Evolutionary conservation across 2,888 invertebrate genomes (phyloP).

Genomic region (Phrixothrix hirtus): DNA sequence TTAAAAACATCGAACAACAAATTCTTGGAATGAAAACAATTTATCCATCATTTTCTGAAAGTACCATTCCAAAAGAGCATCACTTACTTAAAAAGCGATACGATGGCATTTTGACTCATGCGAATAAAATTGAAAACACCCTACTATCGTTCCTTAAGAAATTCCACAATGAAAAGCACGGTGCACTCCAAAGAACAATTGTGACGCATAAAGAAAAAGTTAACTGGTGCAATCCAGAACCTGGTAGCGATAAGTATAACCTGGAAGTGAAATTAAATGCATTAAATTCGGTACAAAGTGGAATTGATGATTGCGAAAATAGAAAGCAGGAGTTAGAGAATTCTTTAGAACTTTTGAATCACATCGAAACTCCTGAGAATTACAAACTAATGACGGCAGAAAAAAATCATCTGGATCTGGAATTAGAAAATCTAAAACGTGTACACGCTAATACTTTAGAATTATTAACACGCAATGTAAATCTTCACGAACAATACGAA

Average conservation of each 20-base stretch:
- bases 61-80: conserved; percentile 79
- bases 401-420: conserved; percentile 69
- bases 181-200: conserved; percentile 79
- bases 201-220: conserved; percentile 84
- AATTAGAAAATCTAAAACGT: conserved; percentile 70
- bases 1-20: conserved; percentile 70
- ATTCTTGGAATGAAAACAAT: conserved; percentile 72
- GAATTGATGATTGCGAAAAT: conserved; percentile 70
- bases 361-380: conserved; percentile 74
- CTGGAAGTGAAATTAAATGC: conserved; percentile 88
- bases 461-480: conserved; percentile 70
- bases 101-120: conserved; percentile 76
- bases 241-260: conserved; percentile 87
- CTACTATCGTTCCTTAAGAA: conserved; percentile 83
- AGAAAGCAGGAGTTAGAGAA: conserved; percentile 70
- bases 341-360: conserved; percentile 70
- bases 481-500: conserved; percentile 82
- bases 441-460: conserved; percentile 71
- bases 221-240: conserved; percentile 88
- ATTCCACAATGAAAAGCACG: conserved; percentile 82
- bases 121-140: conserved; percentile 79
- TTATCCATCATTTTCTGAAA: conserved; percentile 79
- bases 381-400: conserved; percentile 69
- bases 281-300: conserved; percentile 73
- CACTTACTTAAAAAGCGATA: conserved; percentile 82